Evolutionary conservation across 2,888 invertebrate species (phyloP).

Genomic region (Lasioglossum marginatum): DNA sequence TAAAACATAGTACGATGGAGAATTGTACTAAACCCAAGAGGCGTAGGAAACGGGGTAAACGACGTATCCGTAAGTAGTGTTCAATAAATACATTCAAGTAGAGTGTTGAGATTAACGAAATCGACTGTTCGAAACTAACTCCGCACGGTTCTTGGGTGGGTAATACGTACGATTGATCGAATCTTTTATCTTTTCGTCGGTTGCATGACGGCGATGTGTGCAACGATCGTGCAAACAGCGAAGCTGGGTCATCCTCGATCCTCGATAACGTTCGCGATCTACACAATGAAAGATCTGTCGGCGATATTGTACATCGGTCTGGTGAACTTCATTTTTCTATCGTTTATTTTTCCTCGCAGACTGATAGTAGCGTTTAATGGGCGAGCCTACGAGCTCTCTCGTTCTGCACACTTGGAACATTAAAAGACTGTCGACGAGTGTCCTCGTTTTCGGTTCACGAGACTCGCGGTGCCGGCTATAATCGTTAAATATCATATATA

Average conservation of each 20-base stretch:
- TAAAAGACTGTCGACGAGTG: conserved; percentile 6
- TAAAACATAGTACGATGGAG: too few species aligned
- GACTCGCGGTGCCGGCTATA: not conserved
- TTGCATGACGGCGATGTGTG: not conserved
- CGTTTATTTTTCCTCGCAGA: not conserved
- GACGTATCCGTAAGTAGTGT: too few species aligned
- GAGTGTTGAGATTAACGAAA: too few species aligned
- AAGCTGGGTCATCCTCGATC: not conserved
- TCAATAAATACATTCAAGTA: too few species aligned
- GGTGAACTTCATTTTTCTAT: not conserved
- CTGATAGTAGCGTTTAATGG: not conserved
- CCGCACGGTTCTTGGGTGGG: not conserved
- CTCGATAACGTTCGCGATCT: not conserved
- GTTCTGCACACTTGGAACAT: conserved; percentile 1
- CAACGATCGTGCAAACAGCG: not conserved
- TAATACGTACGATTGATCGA: not conserved
- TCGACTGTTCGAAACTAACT: not conserved
- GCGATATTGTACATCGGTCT: not conserved
- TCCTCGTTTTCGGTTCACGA: conserved; percentile 7
- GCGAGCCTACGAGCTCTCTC: not conserved
- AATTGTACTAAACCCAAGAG: not conserved
- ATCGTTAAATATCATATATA: not conserved
- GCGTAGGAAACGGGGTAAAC: too few species aligned
- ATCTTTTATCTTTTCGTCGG: not conserved
- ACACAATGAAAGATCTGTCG: not conserved